These are phyloP conservation scores for Blastobasis adustella DNA, from an alignment of 2,888 invertebrate species.

Conservation along the genomic window DNA sequence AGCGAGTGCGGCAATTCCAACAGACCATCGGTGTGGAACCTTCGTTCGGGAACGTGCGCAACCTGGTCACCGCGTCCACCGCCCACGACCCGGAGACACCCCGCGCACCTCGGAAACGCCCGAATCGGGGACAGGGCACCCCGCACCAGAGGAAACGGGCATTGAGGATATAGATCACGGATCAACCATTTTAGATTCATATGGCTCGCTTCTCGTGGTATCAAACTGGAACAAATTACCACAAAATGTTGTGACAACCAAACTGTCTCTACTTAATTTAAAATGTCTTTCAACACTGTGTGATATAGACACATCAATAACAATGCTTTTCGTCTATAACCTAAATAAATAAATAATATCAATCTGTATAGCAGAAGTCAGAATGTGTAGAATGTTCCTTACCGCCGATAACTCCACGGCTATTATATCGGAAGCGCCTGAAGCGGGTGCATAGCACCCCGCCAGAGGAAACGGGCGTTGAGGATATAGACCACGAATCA, in stretches of 20 bases:
- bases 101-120: conserved; percentile 27
- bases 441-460: conserved; percentile 16
- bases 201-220: too few species aligned
- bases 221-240: too few species aligned
- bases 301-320: too few species aligned
- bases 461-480: conserved; percentile 29
- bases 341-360: too few species aligned
- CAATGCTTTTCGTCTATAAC: too few species aligned
- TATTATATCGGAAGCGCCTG: conserved; percentile 23
- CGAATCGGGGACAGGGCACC: conserved; percentile 16
- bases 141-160: conserved; percentile 25
- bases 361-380: too few species aligned
- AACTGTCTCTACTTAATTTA: too few species aligned
- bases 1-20: conserved; percentile 50
- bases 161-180: conserved; percentile 19
- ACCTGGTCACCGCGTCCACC: conserved; percentile 55
- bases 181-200: too few species aligned
- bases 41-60: conserved; percentile 51
- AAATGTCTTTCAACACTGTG: too few species aligned
- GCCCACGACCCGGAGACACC: conserved; percentile 60
- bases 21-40: conserved; percentile 45
- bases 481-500: conserved; percentile 13
- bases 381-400: too few species aligned
- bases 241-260: too few species aligned
- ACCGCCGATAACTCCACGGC: too few species aligned